Evolutionary conservation across 2,797 vertebrate species (phyloP).

Genomic region (Phrynocephalus vlangalii): DNA sequence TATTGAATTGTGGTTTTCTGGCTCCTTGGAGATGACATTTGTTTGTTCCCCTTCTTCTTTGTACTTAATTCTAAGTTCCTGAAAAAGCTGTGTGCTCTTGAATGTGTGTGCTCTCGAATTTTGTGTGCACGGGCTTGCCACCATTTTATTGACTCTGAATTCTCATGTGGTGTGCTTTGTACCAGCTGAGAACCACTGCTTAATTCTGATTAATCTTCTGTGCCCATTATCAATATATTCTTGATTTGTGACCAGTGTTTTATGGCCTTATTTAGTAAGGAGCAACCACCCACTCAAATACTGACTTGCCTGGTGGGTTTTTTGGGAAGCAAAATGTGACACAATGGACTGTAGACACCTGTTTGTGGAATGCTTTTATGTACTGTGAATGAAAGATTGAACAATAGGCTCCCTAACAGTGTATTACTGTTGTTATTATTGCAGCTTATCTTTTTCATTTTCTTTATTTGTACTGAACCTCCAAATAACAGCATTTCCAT

Average conservation of each 20-base stretch:
- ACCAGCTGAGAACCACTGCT: not conserved
- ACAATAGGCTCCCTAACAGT: not conserved
- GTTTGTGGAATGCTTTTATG: not conserved
- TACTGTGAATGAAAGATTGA: not conserved
- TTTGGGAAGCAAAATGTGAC: slow-evolving; percentile 10
- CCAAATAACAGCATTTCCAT: slow-evolving; percentile 1
- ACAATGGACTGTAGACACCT: slow-evolving; percentile 2
- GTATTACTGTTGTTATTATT: slow-evolving; percentile 9
- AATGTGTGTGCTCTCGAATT: not conserved
- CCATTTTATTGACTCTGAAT: not conserved
- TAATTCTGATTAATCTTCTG: not conserved
- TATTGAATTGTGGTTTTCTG: too few species aligned
- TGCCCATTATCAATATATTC: not conserved
- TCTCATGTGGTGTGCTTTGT: not conserved
- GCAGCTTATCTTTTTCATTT: slow-evolving; percentile 12
- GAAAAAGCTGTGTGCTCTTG: not conserved
- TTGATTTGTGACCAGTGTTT: not conserved
- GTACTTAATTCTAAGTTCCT: not conserved
- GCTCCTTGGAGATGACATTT: not conserved
- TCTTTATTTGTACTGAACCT: slow-evolving; percentile 4
- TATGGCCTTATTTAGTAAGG: not conserved
- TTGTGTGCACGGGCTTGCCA: not conserved
- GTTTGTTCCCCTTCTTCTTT: too few species aligned
- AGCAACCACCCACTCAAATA: not conserved
- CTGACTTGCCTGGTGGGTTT: not conserved